Percentiles rank a stretch among this genome's conserved stretches.
Evolutionary conservation across 2,888 invertebrate genomes (phyloP).

Genomic region (Platycheirus rosarum): DNA sequence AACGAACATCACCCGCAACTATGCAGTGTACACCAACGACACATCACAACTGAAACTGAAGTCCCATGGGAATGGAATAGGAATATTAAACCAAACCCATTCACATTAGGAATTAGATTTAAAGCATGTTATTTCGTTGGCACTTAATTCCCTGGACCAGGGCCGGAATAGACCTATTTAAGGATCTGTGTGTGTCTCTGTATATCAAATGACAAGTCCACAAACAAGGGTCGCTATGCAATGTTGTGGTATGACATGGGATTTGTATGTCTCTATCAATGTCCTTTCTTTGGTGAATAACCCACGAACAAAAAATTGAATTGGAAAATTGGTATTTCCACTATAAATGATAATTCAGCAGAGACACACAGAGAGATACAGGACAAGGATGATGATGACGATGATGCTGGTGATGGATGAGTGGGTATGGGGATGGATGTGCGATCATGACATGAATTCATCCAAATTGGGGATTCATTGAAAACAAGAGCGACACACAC

Average conservation of each 20-base stretch:
- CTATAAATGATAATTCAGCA: slow-evolving; percentile 69
- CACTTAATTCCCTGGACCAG: slow-evolving; percentile 28
- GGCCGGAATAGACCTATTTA: neutral
- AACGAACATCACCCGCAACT: neutral
- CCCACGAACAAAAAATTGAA: slow-evolving; percentile 26
- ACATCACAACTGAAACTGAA: neutral
- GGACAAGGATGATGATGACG: slow-evolving; percentile 11
- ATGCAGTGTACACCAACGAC: slow-evolving; percentile 8
- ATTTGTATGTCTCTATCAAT: slow-evolving; percentile 30
- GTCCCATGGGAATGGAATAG: too few relatives aligned
- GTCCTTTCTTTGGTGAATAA: slow-evolving; percentile 36
- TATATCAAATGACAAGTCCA: neutral
- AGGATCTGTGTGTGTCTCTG: neutral
- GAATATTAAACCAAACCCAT: slow-evolving; percentile 10
- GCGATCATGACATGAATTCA: slow-evolving; percentile 58
- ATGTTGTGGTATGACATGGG: slow-evolving; percentile 27
- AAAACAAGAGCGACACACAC: slow-evolving; percentile 47
- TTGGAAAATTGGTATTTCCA: slow-evolving; percentile 68
- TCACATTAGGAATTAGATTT: slow-evolving; percentile 32
- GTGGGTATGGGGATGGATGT: slow-evolving; percentile 33
- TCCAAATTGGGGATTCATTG: slow-evolving; percentile 46
- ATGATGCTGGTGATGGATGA: slow-evolving; percentile 7
- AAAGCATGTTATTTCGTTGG: slow-evolving; percentile 31
- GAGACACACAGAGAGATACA: neutral
- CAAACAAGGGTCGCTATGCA: neutral